These are phyloP conservation scores for Eulemur mongoz DNA, from an alignment of 2,797 vertebrate species.

Conservation along the genomic window DNA sequence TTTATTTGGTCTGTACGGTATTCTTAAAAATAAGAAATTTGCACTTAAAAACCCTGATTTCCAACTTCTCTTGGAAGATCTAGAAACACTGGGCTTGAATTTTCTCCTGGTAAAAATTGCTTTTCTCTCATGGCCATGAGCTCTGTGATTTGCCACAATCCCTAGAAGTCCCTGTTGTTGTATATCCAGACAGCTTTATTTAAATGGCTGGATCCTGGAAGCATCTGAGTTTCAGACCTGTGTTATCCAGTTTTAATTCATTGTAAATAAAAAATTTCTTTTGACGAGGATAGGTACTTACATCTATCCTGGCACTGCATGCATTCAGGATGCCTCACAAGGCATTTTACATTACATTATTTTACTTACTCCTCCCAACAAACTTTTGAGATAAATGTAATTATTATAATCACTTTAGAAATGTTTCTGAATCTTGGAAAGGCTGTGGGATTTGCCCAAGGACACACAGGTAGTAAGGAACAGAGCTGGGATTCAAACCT, in stretches of 20 bases:
- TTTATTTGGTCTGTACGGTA: slow-evolving; percentile 2
- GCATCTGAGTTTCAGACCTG: neutral
- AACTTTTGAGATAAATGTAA: neutral
- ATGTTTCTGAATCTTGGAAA: neutral
- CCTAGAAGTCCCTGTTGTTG: neutral
- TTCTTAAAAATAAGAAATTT: slow-evolving; percentile 38
- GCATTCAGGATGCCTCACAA: neutral
- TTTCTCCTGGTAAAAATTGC: neutral
- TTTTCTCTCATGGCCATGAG: neutral
- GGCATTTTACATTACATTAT: neutral
- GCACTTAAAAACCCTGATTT: neutral
- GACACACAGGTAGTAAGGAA: neutral
- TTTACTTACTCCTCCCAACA: neutral
- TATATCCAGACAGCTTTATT: neutral
- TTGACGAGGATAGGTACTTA: neutral
- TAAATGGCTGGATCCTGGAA: neutral
- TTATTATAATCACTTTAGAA: neutral
- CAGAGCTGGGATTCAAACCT: neutral
- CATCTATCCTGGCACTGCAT: neutral
- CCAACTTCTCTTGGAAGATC: slow-evolving; percentile 4
- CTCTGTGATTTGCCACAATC: neutral
- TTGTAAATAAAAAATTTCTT: neutral
- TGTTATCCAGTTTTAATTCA: neutral
- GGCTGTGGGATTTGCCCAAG: neutral
- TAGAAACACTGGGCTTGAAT: neutral